phyloP scores from a whole-genome alignment of 2,113 vertebrate species.

The Oreotrochilus melanogaster region DNA sequence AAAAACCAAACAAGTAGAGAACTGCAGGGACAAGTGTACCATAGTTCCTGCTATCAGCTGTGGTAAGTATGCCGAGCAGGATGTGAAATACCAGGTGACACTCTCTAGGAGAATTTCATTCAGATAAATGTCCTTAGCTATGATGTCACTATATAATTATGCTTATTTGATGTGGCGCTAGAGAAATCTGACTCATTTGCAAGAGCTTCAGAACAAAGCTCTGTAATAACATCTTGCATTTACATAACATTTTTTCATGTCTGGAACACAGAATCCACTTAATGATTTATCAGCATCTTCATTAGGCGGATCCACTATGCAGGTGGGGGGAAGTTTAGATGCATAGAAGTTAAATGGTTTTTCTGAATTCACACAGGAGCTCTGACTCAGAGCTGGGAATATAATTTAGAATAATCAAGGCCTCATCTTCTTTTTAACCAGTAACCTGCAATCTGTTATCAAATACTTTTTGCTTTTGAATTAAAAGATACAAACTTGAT shows the following conservation, averaged over 20 bases:
- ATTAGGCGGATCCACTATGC: background rate
- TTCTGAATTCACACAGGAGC: background rate
- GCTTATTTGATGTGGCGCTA: background rate
- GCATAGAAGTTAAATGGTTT: background rate
- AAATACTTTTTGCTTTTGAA: background rate
- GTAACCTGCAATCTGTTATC: background rate
- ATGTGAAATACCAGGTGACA: background rate
- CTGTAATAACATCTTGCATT: background rate
- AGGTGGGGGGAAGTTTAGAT: constrained; percentile 2
- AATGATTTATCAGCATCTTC: constrained; percentile 3
- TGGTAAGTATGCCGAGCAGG: background rate
- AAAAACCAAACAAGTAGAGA: background rate
- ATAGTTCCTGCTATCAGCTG: background rate
- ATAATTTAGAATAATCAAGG: background rate
- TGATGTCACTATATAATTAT: background rate
- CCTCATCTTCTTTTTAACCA: background rate
- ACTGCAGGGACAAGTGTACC: background rate
- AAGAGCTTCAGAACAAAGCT: constrained; percentile 8
- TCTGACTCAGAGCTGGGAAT: background rate
- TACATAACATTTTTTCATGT: background rate
- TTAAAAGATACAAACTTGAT: background rate
- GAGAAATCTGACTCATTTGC: constrained; percentile 5
- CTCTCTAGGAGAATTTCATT: background rate
- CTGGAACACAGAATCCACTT: background rate
- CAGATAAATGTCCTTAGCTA: background rate